phyloP scores from a whole-genome alignment of 1,140 invertebrate genomes.

The Pseudobourletiella spinata region DNA sequence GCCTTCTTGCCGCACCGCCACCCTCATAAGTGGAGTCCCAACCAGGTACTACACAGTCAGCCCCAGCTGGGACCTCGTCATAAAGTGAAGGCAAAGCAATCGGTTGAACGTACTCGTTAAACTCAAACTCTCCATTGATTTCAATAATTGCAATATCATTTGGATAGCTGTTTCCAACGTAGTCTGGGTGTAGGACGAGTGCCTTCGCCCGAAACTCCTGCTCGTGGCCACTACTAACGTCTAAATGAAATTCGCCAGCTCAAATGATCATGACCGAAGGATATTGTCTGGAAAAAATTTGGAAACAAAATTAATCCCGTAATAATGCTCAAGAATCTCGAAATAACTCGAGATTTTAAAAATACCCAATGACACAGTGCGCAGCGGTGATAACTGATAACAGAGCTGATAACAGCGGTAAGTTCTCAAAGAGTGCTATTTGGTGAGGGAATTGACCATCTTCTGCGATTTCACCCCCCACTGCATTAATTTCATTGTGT shows the following conservation, averaged over 20 bases:
- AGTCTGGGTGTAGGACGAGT: neutral
- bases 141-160: slow-evolving; percentile 8
- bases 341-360: neutral
- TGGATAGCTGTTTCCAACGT: neutral
- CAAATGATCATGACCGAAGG: neutral
- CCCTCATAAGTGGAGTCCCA: neutral
- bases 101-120: slow-evolving; percentile 7
- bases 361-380: slow-evolving; percentile 44
- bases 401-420: neutral
- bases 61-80: neutral
- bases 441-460: slow-evolving; percentile 7
- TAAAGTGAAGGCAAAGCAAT: neutral
- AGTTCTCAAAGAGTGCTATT: neutral
- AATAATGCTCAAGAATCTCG: neutral
- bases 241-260: neutral
- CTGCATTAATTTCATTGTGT: slow-evolving; percentile 16
- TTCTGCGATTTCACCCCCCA: neutral
- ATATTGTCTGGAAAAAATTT: neutral
- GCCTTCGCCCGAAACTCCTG: neutral
- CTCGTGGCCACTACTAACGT: neutral
- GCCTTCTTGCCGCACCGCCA: neutral
- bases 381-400: slow-evolving; percentile 50
- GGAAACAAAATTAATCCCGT: neutral
- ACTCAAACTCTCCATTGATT: neutral
- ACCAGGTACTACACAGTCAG: neutral